Evolutionary conservation across 2,113 vertebrate species (phyloP).

Genomic region (Cepphus grylle): DNA sequence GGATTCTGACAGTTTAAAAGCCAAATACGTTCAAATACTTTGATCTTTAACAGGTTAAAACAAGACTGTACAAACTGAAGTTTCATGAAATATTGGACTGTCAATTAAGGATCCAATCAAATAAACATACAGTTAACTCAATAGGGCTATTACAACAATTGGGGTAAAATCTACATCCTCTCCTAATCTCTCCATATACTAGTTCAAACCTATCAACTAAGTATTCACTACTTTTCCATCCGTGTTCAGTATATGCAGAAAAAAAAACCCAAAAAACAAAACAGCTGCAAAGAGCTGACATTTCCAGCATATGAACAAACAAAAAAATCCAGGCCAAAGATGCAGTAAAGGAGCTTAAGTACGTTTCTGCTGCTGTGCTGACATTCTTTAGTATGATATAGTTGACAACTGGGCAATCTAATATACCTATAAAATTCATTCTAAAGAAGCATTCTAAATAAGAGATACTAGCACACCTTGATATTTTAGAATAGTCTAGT

Average conservation of each 20-base stretch:
- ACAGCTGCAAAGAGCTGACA: not conserved
- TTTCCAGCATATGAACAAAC: not conserved
- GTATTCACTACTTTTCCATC: not conserved
- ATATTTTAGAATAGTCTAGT: not conserved
- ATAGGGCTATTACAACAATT: not conserved
- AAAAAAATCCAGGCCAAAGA: not conserved
- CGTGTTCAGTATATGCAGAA: not conserved
- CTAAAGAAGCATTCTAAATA: not conserved
- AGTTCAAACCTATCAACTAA: not conserved
- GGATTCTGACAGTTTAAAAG: not conserved
- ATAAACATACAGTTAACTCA: not conserved
- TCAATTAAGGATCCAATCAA: not conserved
- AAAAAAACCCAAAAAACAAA: not conserved
- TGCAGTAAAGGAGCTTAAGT: not conserved
- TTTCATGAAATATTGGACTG: not conserved
- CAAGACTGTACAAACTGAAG: not conserved
- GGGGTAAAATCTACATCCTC: not conserved
- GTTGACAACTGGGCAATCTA: not conserved
- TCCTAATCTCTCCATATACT: not conserved
- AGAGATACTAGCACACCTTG: not conserved
- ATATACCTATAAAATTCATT: not conserved
- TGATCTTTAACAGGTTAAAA: not conserved
- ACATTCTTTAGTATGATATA: not conserved
- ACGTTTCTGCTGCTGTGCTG: not conserved
- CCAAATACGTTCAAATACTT: not conserved